Percentiles rank a stretch among this genome's conserved stretches.
phyloP scores from a whole-genome alignment of 2,888 invertebrate species.

The Idaea aversata region DNA sequence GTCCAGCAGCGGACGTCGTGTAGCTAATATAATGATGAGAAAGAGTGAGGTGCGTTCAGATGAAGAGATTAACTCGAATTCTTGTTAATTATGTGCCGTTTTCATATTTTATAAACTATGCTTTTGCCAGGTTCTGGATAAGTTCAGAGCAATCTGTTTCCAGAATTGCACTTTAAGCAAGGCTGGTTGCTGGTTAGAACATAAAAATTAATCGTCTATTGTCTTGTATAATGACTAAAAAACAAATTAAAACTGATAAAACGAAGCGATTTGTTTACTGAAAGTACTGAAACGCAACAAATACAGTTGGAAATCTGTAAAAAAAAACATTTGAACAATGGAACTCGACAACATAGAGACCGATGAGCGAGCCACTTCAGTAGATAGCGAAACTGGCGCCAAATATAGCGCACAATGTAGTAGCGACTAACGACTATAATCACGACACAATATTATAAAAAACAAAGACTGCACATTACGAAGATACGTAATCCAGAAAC shows the following conservation, averaged over 20 bases:
- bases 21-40: no score
- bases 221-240: background rate
- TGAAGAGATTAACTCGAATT: no score
- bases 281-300: background rate
- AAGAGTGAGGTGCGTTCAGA: no score
- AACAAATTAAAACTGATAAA: background rate
- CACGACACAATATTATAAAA: background rate
- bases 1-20: no score
- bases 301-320: background rate
- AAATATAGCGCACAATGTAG: background rate
- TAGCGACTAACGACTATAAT: background rate
- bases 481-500: no score
- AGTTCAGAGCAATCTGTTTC: no score
- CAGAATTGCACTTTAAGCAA: no score
- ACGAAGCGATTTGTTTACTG: background rate
- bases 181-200: no score
- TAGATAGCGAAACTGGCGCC: background rate
- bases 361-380: slow-evolving; percentile 2
- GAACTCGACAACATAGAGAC: slow-evolving; percentile 2
- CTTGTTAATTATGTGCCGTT: no score
- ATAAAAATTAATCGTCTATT: background rate
- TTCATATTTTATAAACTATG: no score
- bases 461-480: no score
- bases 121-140: no score
- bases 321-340: background rate